Evolutionary conservation across 1,140 invertebrate genomes (phyloP), one percentile per base, ranked within the genome.

Genomic region (Asbolus verrucosus): DNA sequence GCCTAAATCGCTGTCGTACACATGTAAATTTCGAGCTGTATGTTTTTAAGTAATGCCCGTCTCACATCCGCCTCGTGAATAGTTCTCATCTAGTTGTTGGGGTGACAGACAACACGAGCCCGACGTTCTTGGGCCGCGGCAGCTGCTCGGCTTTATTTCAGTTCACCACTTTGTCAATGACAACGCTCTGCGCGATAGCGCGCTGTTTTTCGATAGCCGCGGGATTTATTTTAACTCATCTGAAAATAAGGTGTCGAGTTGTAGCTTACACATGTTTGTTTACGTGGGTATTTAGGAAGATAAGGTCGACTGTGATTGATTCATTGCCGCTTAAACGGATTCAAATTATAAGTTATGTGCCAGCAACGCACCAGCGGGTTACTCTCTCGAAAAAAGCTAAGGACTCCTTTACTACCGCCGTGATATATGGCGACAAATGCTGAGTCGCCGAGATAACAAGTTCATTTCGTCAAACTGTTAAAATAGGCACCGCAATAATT

Each of bases 171-270:
- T 76, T 75, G 76, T 77, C 76, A 77, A 60, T 77, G 76, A 75
- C 76, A 77, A 21, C 62, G 24, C 36, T 68, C 33, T 14, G 13
- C 14, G 43, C 41, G 41, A 54, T 33, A 60, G 62, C 27, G 63
- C 60, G 69, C 43, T 69, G 61, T 72, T 72, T 73, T 69, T 67
- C 69, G 69, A 71, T 72, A 75, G 68, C 74, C 27, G 41, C 13
- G 62, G 69, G 70, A 77, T 75, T 77, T 75, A 77, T 77, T 74
- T 75, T 65, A 75, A 76, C 62, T 68, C 73, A 65, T 72, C 72
- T 75, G 71, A 75, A 76, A 76, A 75, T 73, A 75, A 77, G 76
- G 76, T 75, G 76, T 77, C 72, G 74, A 74, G 39, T 77, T 69
- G 74, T 72, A 72, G 67, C 74, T 65, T 77, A 77, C 74, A 77